Evolutionary conservation across 2,113 vertebrate genomes (phyloP), one percentile per base, ranked within the genome.

Genomic region (Pedetes capensis): DNA sequence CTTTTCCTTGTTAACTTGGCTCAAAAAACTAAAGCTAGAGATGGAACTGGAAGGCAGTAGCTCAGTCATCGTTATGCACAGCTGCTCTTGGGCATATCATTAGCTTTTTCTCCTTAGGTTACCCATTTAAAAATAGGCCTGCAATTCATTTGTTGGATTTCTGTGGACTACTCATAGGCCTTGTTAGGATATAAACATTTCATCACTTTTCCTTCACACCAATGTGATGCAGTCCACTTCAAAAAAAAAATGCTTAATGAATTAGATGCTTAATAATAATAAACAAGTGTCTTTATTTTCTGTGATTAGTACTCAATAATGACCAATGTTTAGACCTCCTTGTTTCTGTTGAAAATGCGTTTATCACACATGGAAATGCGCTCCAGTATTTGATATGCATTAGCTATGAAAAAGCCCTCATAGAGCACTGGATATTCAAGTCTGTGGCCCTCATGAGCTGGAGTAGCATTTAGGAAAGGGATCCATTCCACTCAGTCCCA

Each of bases 321-420:
- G 95, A 92, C 57, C 91, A 80, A 85, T 87, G 76, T 86, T 95
- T 82, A 86, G 93, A 93, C 92, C 44, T 94, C 69, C 92, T 84
- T 63, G 59, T 95, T 92, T 93, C 95, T 88, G 47, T 97, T 94
- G 96, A 42, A 97, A 97, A 96, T 72, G 87, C 94, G 97, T 97
- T 97, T 87, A 89, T 96, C 81, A 92, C 93, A 91, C 63, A 27
- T 0, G 1, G 76, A 97, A 97, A 92, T 97, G 92, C 93, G 83
- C 96, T 93, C 92, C 92, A 97, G 97, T 95, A 96, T 96, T 96
- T 96, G 94, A 96, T 96, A 93, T 92, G 90, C 96, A 96, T 96
- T 97, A 96, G 85, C 94, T 95, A 87, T 86, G 68, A 90, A 86
- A 95, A 97, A 93, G 92, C 96, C 95, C 95, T 97, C 88, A 69